These are phyloP conservation scores for Drosophila lacteicornis DNA, from an alignment of 1,140 invertebrate genomes.

Conservation along the genomic window DNA sequence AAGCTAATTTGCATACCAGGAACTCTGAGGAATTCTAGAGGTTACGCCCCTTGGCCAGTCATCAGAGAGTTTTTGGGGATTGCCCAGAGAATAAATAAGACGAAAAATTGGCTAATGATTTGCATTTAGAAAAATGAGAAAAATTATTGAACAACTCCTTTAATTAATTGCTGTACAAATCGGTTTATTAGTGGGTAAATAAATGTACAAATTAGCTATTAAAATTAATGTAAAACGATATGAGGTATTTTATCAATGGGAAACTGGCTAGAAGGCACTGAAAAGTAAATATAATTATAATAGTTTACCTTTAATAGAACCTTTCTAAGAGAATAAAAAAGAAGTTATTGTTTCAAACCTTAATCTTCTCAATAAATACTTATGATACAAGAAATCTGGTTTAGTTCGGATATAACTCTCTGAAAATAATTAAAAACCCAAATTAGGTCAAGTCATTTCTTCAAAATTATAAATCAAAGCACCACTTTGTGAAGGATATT, in stretches of 20 bases:
- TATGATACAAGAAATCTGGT: not conserved
- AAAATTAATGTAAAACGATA: not conserved
- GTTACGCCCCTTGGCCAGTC: conserved; percentile 25
- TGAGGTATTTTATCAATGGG: not conserved
- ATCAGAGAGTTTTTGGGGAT: conserved; percentile 13
- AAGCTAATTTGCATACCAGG: conserved; percentile 63
- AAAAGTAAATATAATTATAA: no score
- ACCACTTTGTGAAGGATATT: no score
- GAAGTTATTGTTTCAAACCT: not conserved
- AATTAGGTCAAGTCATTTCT: not conserved
- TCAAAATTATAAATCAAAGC: not conserved
- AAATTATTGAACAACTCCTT: not conserved
- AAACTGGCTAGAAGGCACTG: no score
- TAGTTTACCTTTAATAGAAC: no score
- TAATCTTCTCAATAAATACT: not conserved
- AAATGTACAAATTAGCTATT: not conserved
- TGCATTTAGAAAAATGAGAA: not conserved
- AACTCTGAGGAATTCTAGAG: conserved; percentile 64
- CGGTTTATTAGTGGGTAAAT: not conserved
- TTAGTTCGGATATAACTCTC: not conserved
- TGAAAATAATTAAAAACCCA: not conserved
- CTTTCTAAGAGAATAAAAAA: no score
- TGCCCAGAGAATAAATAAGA: conserved; percentile 5
- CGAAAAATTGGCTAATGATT: conserved; percentile 8
- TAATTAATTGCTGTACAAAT: not conserved